Conservation (phyloP, 2,113 vertebrate species). For the Tamias sibiricus region DNA sequence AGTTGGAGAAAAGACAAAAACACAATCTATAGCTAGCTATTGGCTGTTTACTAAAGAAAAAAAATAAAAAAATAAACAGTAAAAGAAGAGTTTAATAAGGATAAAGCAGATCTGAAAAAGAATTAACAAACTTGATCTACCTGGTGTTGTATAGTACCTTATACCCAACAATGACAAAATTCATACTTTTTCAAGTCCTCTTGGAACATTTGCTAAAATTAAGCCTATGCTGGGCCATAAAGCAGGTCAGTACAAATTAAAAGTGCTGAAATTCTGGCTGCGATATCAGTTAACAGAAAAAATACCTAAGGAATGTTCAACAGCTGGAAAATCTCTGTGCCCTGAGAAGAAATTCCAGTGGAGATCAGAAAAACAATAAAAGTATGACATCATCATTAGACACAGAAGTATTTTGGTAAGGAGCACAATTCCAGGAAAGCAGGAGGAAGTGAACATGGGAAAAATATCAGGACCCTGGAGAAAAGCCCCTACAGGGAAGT, state of each 20-base stretch:
- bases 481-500: too few relatives aligned
- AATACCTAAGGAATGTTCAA: not conserved
- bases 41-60: too few relatives aligned
- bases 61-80: not conserved
- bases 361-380: not conserved
- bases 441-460: not conserved
- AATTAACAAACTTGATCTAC: not conserved
- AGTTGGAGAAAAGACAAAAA: constrained; percentile 12
- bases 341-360: not conserved
- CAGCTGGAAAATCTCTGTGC: not conserved
- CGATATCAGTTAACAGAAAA: not conserved
- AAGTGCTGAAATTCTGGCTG: not conserved
- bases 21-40: not conserved
- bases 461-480: not conserved
- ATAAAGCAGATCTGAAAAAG: not conserved
- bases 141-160: not conserved
- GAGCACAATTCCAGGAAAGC: not conserved
- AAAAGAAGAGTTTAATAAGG: not conserved
- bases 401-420: not conserved
- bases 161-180: not conserved
- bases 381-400: not conserved
- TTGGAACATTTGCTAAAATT: not conserved
- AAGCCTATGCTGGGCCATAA: not conserved
- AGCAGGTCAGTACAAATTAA: not conserved
- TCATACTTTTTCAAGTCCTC: not conserved